Base-by-base conservation (phyloP, 1,140 invertebrate species). In the Drosophila setifemur region DNA sequence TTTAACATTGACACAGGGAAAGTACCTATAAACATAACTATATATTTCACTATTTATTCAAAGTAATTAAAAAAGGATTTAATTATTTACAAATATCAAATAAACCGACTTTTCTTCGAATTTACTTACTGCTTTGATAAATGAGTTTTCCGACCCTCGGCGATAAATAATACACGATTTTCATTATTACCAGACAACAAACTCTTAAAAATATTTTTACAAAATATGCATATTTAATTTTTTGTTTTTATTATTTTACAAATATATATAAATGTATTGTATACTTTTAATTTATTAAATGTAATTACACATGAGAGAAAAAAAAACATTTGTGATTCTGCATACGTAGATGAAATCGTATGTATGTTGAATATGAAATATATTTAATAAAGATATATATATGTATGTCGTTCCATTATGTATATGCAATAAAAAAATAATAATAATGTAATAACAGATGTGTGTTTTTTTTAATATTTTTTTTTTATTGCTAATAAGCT, bases 271-370 rank as follows among this genome's bases (percentile, higher is more conserved):
- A 31, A 19, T 23, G 47, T 53, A 39, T 58, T 42, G 42, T 19
- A 48, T 53, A 40, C 19, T 42, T 61, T 50, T 77, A 77, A 77
- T 77, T 77, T 77, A 77, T 72, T 66, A 55, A 71, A 66, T 49
- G 64, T 55, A 53, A 53, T 66, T 75, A 47, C 43, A 45, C 58
- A 66, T 21, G 25, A 70, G 12, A 35, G 53, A n/a, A 47, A 53
- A 49, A 67, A 53, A 52, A 57, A 47, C n/a, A 35, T 72, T 72
- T 78, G 75, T 71, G 73, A 76, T 72, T 64, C 43, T 53, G 73
- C 49, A 54, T 43, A 25, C 26, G 21, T 28, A 47, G 28, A 35
- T 14, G 6, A 19, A 37, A 26, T 29, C 35, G 48, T 44, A 18
- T 66, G 16, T 35, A 67, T 50, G 44, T 77, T 74, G 47, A 69